A percentile compares a stretch with the other conserved stretches of the same genome.
phyloP scores from a whole-genome alignment of 2,888 invertebrate species.

The Tetragonisca angustula region DNA sequence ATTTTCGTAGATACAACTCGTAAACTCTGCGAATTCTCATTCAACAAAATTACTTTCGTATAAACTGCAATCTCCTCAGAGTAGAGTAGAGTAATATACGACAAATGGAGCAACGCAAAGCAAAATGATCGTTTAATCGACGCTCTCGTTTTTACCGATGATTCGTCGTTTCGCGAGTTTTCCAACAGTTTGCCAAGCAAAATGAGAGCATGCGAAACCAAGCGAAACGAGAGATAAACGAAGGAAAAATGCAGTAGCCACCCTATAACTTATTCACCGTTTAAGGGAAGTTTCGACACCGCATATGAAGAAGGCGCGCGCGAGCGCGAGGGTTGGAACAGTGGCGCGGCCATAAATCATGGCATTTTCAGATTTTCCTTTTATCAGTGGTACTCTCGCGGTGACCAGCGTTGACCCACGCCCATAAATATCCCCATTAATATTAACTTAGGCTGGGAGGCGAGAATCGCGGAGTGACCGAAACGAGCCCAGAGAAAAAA shows the following conservation, averaged over 20 bases:
- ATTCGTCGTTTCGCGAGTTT: constrained; percentile 21
- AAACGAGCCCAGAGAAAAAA: constrained; percentile 65
- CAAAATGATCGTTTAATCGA: constrained; percentile 59
- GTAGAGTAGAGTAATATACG: constrained; percentile 11
- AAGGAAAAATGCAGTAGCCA: constrained; percentile 55
- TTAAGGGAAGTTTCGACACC: constrained; percentile 71
- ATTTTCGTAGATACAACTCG: neutral
- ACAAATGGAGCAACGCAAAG: constrained; percentile 46
- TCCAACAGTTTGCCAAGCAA: neutral
- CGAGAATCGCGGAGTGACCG: constrained; percentile 74
- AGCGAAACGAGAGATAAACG: neutral
- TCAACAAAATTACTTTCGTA: neutral
- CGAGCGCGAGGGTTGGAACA: neutral
- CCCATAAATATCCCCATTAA: constrained; percentile 84
- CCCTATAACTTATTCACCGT: constrained; percentile 80
- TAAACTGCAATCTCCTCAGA: neutral
- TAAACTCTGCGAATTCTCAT: neutral
- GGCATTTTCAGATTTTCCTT: constrained; percentile 82
- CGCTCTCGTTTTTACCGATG: constrained; percentile 35
- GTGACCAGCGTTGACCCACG: constrained; percentile 77
- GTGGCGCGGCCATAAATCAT: constrained; percentile 79
- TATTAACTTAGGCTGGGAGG: constrained; percentile 82
- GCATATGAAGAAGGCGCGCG: constrained; percentile 13
- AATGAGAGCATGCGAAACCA: neutral
- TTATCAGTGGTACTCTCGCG: constrained; percentile 78